These are phyloP conservation scores for Acanthisitta chloris DNA, from an alignment of 2,113 vertebrate species.

Conservation along the genomic window DNA sequence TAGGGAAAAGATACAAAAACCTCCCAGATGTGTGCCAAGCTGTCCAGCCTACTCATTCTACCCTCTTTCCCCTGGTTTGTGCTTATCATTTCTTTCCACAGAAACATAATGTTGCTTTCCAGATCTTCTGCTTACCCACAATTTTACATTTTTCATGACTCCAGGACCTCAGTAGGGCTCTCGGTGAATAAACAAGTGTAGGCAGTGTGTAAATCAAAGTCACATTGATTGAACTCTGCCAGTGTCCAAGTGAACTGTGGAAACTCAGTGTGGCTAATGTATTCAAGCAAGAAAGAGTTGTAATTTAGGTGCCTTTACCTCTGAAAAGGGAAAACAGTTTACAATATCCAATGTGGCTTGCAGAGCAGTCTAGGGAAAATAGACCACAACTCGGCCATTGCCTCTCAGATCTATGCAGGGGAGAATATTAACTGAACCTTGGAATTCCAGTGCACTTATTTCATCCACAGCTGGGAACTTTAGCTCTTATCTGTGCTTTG, in stretches of 20 bases:
- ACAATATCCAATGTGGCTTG: neutral
- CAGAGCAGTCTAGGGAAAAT: neutral
- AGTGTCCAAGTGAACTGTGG: too few relatives aligned
- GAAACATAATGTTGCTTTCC: neutral
- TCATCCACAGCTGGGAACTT: neutral
- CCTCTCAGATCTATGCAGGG: neutral
- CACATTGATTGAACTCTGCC: neutral
- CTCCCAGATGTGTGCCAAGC: neutral
- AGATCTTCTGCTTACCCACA: neutral
- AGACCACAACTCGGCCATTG: neutral
- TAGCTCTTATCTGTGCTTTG: neutral
- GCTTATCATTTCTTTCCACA: neutral
- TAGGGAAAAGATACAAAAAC: neutral
- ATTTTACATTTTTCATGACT: neutral
- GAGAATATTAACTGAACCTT: neutral
- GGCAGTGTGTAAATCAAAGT: neutral
- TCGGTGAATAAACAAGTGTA: neutral
- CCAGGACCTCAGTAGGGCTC: neutral
- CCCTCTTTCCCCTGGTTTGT: neutral
- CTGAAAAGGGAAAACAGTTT: neutral
- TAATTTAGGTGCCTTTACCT: neutral
- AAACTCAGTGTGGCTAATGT: too few relatives aligned
- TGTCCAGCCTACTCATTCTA: neutral
- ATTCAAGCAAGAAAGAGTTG: neutral
- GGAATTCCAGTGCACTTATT: neutral